Evolutionary conservation across 2,113 vertebrate species (phyloP).

Genomic region (Vidua macroura): DNA sequence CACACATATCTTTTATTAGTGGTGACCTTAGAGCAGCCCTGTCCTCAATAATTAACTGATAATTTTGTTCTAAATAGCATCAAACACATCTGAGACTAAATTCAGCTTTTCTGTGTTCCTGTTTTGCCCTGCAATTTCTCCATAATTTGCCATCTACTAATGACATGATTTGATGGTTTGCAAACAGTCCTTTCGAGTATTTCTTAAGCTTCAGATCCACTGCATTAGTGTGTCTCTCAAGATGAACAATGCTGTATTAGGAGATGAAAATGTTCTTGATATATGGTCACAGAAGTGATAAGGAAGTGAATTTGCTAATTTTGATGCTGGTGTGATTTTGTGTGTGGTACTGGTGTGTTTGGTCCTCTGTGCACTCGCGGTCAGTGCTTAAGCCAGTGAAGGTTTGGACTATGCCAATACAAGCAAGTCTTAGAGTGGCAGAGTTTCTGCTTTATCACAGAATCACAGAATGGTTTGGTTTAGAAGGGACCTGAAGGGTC

Average conservation of each 20-base stretch:
- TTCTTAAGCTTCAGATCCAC: background rate
- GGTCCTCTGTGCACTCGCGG: background rate
- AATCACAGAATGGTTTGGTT: background rate
- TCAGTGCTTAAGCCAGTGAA: background rate
- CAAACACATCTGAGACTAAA: background rate
- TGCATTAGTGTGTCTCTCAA: background rate
- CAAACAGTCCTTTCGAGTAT: background rate
- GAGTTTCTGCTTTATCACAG: background rate
- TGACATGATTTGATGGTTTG: background rate
- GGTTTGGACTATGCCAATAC: background rate
- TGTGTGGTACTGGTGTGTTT: background rate
- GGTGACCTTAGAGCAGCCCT: background rate
- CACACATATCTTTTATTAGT: fast-evolving
- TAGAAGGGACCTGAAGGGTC: background rate
- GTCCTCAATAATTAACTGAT: background rate
- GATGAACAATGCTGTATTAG: background rate
- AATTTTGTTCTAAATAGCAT: background rate
- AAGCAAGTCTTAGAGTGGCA: background rate
- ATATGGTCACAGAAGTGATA: background rate
- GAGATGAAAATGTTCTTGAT: background rate
- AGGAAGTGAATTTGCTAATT: background rate
- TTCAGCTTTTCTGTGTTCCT: background rate
- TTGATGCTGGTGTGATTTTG: background rate
- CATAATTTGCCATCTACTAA: background rate
- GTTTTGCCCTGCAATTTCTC: background rate